A percentile compares a stretch with the other conserved stretches of the same genome.
phyloP scores from a whole-genome alignment of 2,888 invertebrate genomes.

The Lithophane socia region DNA sequence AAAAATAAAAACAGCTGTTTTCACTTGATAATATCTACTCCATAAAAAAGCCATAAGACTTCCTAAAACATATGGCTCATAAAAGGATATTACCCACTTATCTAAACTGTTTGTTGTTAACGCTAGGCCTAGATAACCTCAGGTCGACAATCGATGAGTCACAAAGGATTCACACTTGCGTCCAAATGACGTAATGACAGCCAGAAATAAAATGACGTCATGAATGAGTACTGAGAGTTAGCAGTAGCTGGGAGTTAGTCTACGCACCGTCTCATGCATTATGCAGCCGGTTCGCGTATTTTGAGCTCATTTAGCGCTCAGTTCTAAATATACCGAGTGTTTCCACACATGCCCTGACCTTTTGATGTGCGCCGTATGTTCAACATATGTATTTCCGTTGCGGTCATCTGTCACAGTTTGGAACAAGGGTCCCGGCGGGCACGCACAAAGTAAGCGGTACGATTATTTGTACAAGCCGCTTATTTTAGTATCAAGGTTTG shows the following conservation, averaged over 20 bases:
- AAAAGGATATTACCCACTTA: constrained; percentile 28
- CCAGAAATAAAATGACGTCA: constrained; percentile 62
- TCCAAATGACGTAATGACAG: constrained; percentile 61
- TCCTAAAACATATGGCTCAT: background rate
- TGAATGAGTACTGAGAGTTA: constrained; percentile 56
- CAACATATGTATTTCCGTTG: constrained; percentile 76
- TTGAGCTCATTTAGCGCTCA: constrained; percentile 59
- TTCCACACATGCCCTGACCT: constrained; percentile 76
- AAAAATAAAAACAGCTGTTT: constrained; percentile 12
- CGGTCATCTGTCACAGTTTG: constrained; percentile 76
- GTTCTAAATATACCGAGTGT: constrained; percentile 75
- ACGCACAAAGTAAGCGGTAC: constrained; percentile 23
- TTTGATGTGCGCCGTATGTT: constrained; percentile 73
- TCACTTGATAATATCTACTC: background rate
- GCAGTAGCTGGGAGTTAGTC: constrained; percentile 36
- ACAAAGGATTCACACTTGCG: constrained; percentile 51
- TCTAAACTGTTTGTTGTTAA: constrained; percentile 40
- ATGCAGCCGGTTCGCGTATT: constrained; percentile 64
- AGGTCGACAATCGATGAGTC: constrained; percentile 50
- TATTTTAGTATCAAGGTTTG: constrained; percentile 65
- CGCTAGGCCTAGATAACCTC: constrained; percentile 51
- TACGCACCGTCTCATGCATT: constrained; percentile 58
- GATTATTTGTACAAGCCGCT: constrained; percentile 58
- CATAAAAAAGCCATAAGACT: constrained; percentile 29
- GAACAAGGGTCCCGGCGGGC: constrained; percentile 70